A percentile compares a stretch with the other conserved stretches of the same genome.
Conservation (phyloP, 2,888 invertebrate species). For the Drosophila fulvimacula region DNA sequence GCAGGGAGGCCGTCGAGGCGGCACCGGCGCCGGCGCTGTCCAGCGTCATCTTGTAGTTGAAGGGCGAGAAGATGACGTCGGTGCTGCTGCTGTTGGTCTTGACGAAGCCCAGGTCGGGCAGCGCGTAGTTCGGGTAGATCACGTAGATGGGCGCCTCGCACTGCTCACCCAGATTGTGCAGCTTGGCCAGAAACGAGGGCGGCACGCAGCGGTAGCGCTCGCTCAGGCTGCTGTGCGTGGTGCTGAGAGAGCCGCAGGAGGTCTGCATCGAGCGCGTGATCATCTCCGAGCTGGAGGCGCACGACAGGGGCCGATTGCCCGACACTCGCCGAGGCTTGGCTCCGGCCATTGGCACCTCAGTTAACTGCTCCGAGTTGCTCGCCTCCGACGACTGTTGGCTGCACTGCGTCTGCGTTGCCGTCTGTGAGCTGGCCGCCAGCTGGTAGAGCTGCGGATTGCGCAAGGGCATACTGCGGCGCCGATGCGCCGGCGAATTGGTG, state of each 20-base stretch:
- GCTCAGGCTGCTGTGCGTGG: conserved; percentile 80
- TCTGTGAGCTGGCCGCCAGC: conserved; percentile 66
- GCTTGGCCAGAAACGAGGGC: conserved; percentile 89
- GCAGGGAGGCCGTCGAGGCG: conserved; percentile 52
- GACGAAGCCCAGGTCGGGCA: conserved; percentile 95
- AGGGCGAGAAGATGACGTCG: conserved; percentile 89
- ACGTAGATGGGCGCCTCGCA: conserved; percentile 92
- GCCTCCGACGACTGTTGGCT: conserved; percentile 83
- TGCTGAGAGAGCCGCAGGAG: conserved; percentile 83
- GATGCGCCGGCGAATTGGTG: conserved; percentile 82
- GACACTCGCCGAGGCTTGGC: conserved; percentile 42
- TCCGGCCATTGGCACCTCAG: conserved; percentile 71
- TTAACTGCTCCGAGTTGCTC: conserved; percentile 83
- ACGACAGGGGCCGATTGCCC: conserved; percentile 66
- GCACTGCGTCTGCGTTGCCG: conserved; percentile 63
- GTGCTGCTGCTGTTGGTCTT: conserved; percentile 85
- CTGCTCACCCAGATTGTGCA: conserved; percentile 87
- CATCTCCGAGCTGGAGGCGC: conserved; percentile 84
- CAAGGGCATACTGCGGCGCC: conserved; percentile 83
- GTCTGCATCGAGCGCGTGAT: conserved; percentile 92
- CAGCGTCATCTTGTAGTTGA: conserved; percentile 87
- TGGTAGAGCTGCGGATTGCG: conserved; percentile 83
- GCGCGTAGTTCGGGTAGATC: conserved; percentile 95
- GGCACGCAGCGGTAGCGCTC: conserved; percentile 88
- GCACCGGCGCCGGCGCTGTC: conserved; percentile 46